Percentiles rank a stretch among this genome's conserved stretches.
phyloP scores from a whole-genome alignment of 2,888 invertebrate species.

The Andrena trimmerana region DNA sequence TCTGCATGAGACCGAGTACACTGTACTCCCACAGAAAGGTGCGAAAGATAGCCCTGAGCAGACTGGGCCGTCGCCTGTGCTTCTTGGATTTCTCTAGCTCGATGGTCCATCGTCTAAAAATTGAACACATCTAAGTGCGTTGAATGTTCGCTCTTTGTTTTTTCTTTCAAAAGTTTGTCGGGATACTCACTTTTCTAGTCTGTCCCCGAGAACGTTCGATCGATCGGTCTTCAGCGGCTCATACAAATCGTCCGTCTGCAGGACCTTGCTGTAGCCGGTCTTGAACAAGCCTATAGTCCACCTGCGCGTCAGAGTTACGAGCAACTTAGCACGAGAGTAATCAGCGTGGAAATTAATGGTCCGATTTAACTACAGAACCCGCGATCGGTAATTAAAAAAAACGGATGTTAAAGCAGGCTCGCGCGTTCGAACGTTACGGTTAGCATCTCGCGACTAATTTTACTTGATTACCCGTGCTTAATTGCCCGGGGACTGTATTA shows the following conservation, averaged over 20 bases:
- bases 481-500: not conserved
- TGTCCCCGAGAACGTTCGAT: slow-evolving; percentile 89
- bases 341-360: not conserved
- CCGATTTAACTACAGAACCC: not conserved
- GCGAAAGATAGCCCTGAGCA: slow-evolving; percentile 85
- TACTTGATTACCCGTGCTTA: not conserved
- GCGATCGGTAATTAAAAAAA: not conserved
- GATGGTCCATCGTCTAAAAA: slow-evolving; percentile 85
- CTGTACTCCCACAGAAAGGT: slow-evolving; percentile 85
- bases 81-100: slow-evolving; percentile 83
- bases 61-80: slow-evolving; percentile 82
- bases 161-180: not conserved
- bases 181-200: slow-evolving; percentile 88
- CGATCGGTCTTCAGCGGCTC: slow-evolving; percentile 89
- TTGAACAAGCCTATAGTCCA: slow-evolving; percentile 93
- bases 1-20: slow-evolving; percentile 84
- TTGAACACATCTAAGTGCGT: not conserved
- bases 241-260: slow-evolving; percentile 91
- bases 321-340: not conserved
- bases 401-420: not conserved
- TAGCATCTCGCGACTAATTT: not conserved
- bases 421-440: not conserved
- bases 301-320: slow-evolving; percentile 84
- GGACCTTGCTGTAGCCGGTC: slow-evolving; percentile 90
- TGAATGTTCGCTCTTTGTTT: no score